Base-by-base conservation (phyloP, 2,113 vertebrate genomes). In the Apodemus sylvaticus region DNA sequence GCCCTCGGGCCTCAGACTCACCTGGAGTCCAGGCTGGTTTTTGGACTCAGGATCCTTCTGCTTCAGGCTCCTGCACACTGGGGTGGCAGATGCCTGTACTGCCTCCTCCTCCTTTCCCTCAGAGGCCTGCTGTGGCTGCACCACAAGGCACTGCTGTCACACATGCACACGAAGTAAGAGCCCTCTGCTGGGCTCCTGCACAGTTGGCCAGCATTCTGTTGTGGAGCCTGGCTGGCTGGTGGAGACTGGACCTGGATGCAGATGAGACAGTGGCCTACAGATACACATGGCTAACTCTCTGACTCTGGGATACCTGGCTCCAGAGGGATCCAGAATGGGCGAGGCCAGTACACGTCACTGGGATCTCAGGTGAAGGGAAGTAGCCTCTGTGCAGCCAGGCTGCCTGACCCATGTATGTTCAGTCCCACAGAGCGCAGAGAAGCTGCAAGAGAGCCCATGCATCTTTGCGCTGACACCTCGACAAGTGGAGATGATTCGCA, bases 381-480 rank as follows among this genome's bases (percentile, higher is more conserved):
- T 82, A 53, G 53, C 78, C 78, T 81, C 51, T n/a, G 20, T 55
- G 7, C 20, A 11, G 58, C 24, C 39, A 19, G 58, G 4, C 31
- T 4, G 2, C 29, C 66, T 96, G 93, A 94, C 90, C 48, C 79
- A 2, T 36, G 11, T 55, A 87, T 86, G 51, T 97, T 76, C 98
- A 99, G 99, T 99, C 97, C 99, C 99, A 89, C 99, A 99, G 98
- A 99, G 99, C 93, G 99, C 98, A 1, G 99, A 99, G 98, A 99
- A 99, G 98, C 99, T 99, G 62, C 99, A 99, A 98, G 99, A 99
- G 96, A 99, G 99, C 96, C 99, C 99, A 0, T 99, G 99, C 95
- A 99, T 99, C 97, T 99, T 99, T 97, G 99, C 99, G 0, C 98
- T 99, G 97, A 99, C 99, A 58, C 99, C 99, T 0, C 98, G 98